A percentile compares a stretch with the other conserved stretches of the same genome.
These are phyloP conservation scores for Notothenia coriiceps DNA, from an alignment of 2,113 vertebrate species.

Conservation along the genomic window DNA sequence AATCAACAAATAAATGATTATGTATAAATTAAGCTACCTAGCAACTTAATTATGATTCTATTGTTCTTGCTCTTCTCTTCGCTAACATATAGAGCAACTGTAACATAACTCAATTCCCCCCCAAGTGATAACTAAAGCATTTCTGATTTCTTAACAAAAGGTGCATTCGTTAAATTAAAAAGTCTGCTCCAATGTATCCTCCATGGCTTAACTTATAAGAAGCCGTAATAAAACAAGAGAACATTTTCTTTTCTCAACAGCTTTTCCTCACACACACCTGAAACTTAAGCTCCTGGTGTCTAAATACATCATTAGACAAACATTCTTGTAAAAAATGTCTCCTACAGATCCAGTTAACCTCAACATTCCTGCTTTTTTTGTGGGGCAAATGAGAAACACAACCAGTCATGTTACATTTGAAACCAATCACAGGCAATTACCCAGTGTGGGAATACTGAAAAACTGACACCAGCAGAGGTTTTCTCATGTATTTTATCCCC, in stretches of 20 bases:
- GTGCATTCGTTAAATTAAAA: not conserved
- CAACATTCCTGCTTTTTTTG: not conserved
- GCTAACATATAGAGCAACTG: no score
- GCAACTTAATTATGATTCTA: no score
- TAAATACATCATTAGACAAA: constrained; percentile 17
- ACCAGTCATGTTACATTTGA: constrained; percentile 6
- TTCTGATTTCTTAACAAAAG: no score
- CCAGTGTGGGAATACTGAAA: not conserved
- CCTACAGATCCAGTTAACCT: constrained; percentile 24
- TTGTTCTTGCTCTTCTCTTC: no score
- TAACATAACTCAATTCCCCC: no score
- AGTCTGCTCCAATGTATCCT: not conserved
- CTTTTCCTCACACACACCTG: constrained; percentile 20
- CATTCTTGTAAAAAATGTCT: constrained; percentile 13
- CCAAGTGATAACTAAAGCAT: no score
- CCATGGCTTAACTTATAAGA: not conserved
- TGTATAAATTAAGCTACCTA: no score
- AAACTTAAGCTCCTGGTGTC: not conserved
- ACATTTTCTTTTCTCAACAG: not conserved
- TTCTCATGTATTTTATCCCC: not conserved
- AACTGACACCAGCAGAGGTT: not conserved
- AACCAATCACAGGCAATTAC: not conserved
- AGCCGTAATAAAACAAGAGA: not conserved
- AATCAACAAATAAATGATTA: not conserved
- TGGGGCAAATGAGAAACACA: constrained; percentile 2